Conservation (phyloP, 1,140 invertebrate genomes). For the Sminthurides bifidus region DNA sequence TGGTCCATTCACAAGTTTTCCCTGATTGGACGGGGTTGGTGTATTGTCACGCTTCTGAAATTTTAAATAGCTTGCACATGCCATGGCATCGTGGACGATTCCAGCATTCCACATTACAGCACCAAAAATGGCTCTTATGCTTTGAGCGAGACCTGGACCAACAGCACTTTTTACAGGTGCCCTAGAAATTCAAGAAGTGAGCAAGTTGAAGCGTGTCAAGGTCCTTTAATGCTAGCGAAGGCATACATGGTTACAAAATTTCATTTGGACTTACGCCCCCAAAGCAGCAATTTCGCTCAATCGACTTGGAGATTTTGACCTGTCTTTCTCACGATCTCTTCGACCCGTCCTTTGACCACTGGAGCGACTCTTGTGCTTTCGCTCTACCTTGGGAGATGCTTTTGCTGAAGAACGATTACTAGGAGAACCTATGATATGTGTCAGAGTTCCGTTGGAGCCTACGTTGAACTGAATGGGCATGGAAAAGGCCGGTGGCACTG, state of each 20-base stretch:
- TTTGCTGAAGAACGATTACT: slow-evolving; percentile 7
- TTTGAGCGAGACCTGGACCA: slow-evolving; percentile 84
- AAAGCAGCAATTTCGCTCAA: not conserved
- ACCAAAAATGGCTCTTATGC: slow-evolving; percentile 82
- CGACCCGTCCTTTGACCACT: slow-evolving; percentile 1
- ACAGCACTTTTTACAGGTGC: slow-evolving; percentile 63
- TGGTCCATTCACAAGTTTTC: no score
- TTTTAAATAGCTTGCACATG: slow-evolving; percentile 88
- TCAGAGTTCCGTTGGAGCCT: slow-evolving; percentile 3
- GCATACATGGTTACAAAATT: not conserved
- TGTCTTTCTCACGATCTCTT: slow-evolving; percentile 15
- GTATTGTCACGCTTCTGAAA: slow-evolving; percentile 90
- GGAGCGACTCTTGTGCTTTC: slow-evolving; percentile 15
- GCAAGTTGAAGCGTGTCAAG: not conserved
- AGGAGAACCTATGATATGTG: not conserved
- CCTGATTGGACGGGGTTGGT: no score
- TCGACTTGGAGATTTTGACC: slow-evolving; percentile 12
- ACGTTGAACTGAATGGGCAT: slow-evolving; percentile 26
- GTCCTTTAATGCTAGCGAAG: not conserved
- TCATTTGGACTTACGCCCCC: not conserved
- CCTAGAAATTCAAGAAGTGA: not conserved
- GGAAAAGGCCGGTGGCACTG: slow-evolving; percentile 20
- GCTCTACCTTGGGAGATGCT: slow-evolving; percentile 20
- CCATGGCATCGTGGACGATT: slow-evolving; percentile 93
- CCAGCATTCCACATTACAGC: slow-evolving; percentile 95